Base-by-base conservation (phyloP, 2,888 invertebrate genomes). In the Crioceris asparagi region DNA sequence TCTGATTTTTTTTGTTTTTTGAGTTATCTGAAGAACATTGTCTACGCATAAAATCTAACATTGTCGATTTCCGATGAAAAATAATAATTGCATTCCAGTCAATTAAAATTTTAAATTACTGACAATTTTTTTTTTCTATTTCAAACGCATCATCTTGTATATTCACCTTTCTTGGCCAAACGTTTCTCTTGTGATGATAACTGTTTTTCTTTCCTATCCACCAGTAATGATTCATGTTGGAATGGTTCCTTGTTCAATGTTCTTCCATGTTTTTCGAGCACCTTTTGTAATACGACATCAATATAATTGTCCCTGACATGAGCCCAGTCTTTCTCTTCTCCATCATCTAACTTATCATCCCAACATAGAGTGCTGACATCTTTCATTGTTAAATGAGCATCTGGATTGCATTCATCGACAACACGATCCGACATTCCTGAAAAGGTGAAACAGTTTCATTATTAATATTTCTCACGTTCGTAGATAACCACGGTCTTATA, bases 391-490 rank as follows among this genome's bases (percentile, higher is more conserved):
- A 91, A 69, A 60, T 88, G 88, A 1, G 93, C 92, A 59, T 97
- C 93, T 0, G 96, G 94, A 64, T 96, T 93, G 57, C 94, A 85
- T 61, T 98, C 97, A 66, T 98, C 97, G 0, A 98, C 94, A 3
- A 98, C 94, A 11, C 97, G 75, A 65, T 97, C 94, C 0, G 96
- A 87, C 86, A 97, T 93, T 40, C 65, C 64, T 64, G 35, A 18
- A 34, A 21, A 10, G 7, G 10, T 21, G 10, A 7, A 21, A 7
- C 10, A 21, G 7, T 21, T 21, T n/a, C n/a, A n/a, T n/a, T n/a
- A n/a, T n/a, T n/a, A n/a, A n/a, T n/a, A n/a, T n/a, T n/a, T n/a
- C n/a, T n/a, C n/a, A n/a, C n/a, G n/a, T n/a, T n/a, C n/a, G n/a
- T n/a, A n/a, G n/a, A n/a, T n/a, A n/a, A n/a, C n/a, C n/a, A n/a